Percentiles rank a stretch among this genome's conserved stretches.
phyloP scores from a whole-genome alignment of 2,113 vertebrate genomes.

The Pantherophis guttatus region DNA sequence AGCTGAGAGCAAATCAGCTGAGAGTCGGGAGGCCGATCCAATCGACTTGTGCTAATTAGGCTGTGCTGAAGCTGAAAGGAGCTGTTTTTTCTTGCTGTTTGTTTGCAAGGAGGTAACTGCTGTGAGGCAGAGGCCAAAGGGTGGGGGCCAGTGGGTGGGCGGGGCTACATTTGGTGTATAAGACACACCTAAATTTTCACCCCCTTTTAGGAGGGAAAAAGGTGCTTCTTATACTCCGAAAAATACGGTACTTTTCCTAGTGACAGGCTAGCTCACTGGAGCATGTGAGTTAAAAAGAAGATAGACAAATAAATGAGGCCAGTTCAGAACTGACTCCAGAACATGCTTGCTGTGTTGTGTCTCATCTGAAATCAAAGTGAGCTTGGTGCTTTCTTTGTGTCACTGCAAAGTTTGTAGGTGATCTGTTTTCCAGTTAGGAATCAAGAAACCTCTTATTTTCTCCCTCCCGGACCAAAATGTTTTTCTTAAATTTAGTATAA shows the following conservation, averaged over 20 bases:
- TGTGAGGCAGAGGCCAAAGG: too few relatives aligned
- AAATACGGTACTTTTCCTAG: not conserved
- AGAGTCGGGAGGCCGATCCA: too few relatives aligned
- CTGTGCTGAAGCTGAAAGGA: too few relatives aligned
- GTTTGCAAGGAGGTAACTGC: too few relatives aligned
- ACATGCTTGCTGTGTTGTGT: not conserved
- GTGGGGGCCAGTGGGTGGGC: too few relatives aligned
- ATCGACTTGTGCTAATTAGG: too few relatives aligned
- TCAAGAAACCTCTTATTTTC: not conserved
- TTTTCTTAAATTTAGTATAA: not conserved
- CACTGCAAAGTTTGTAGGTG: not conserved
- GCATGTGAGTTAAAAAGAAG: not conserved
- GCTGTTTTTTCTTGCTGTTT: too few relatives aligned
- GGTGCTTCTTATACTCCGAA: too few relatives aligned
- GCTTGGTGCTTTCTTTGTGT: not conserved
- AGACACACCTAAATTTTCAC: too few relatives aligned
- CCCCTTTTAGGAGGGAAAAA: too few relatives aligned
- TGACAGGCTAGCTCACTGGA: not conserved
- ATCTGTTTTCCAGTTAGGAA: not conserved
- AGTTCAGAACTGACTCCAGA: not conserved
- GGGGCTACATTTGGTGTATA: too few relatives aligned
- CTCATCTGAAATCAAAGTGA: not conserved
- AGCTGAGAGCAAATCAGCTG: too few relatives aligned
- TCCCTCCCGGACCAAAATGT: not conserved
- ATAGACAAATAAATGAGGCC: not conserved